phyloP scores from a whole-genome alignment of 2,797 vertebrate species.

The Cuculus canorus region DNA sequence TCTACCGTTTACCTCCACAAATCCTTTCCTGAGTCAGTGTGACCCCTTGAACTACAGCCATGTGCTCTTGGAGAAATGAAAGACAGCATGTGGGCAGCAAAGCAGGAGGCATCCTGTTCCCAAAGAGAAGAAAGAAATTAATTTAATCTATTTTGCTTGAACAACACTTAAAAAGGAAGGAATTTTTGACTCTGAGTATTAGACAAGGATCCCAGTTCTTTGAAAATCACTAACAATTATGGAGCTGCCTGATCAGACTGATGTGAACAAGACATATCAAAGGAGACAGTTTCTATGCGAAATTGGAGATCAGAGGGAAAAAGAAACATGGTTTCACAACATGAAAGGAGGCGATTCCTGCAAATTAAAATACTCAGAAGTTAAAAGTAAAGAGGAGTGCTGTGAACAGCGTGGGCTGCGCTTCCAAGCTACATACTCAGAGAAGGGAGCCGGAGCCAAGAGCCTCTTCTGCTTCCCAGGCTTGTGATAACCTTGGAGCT shows the following conservation, averaged over 20 bases:
- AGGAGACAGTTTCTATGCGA: constrained; percentile 63
- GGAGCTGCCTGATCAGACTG: constrained; percentile 71
- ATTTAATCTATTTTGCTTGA: constrained; percentile 75
- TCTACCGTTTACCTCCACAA: constrained; percentile 9
- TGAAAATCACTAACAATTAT: constrained; percentile 77
- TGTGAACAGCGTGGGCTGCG: constrained; percentile 13
- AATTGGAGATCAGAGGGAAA: constrained; percentile 75
- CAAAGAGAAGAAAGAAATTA: constrained; percentile 62
- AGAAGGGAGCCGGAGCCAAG: neutral
- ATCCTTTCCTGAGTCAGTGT: neutral
- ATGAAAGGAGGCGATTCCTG: constrained; percentile 73
- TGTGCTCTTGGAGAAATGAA: constrained; percentile 26
- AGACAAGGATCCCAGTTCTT: constrained; percentile 62
- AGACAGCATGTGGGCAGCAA: constrained; percentile 23
- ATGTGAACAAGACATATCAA: constrained; percentile 70
- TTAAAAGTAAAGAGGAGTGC: constrained; percentile 72
- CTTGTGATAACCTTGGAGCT: neutral
- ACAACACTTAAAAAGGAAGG: constrained; percentile 71
- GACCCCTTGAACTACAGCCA: neutral
- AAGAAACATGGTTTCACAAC: constrained; percentile 65
- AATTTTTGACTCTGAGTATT: constrained; percentile 43
- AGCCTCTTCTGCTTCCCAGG: neutral
- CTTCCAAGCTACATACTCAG: neutral
- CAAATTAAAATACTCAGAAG: constrained; percentile 76
- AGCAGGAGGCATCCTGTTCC: constrained; percentile 45